A percentile compares a stretch with the other conserved stretches of the same genome.
These are phyloP conservation scores for Dinocampus coccinellae DNA, from an alignment of 2,888 invertebrate species.

Conservation along the genomic window DNA sequence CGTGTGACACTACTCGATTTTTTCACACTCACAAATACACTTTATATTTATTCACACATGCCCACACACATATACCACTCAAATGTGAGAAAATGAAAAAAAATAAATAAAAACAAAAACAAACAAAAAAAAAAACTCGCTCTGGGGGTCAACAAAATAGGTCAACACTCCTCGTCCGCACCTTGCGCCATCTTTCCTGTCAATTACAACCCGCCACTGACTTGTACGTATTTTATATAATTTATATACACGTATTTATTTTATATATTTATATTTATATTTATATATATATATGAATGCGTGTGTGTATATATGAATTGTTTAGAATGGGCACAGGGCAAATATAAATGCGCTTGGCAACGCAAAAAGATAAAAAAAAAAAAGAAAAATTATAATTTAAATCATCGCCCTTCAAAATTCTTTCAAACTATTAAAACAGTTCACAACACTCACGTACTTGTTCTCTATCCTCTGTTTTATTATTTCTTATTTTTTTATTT, in stretches of 20 bases:
- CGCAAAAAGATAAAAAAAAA: not conserved
- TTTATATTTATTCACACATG: too few relatives aligned
- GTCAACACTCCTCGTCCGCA: conserved; percentile 70
- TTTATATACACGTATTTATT: not conserved
- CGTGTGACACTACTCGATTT: conserved; percentile 24
- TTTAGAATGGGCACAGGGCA: not conserved
- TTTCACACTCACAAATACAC: not conserved
- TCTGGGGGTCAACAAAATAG: conserved; percentile 57
- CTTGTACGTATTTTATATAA: not conserved
- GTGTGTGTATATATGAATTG: not conserved
- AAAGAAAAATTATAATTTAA: too few relatives aligned
- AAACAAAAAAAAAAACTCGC: not conserved
- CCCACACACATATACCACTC: conserved; percentile 13
- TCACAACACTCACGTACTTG: conserved; percentile 6
- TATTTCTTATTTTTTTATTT: not conserved
- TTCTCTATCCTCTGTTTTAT: not conserved
- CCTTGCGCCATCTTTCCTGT: conserved; percentile 68
- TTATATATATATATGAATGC: not conserved
- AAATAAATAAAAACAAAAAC: not conserved
- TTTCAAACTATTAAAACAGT: conserved; percentile 4
- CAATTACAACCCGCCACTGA: conserved; percentile 48
- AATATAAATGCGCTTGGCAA: conserved; percentile 26
- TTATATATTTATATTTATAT: not conserved
- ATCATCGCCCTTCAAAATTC: not conserved
- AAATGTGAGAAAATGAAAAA: too few relatives aligned